Percentiles rank a stretch among this genome's conserved stretches.
Conservation (phyloP, 1,140 invertebrate species). For the Gerris buenoi region DNA sequence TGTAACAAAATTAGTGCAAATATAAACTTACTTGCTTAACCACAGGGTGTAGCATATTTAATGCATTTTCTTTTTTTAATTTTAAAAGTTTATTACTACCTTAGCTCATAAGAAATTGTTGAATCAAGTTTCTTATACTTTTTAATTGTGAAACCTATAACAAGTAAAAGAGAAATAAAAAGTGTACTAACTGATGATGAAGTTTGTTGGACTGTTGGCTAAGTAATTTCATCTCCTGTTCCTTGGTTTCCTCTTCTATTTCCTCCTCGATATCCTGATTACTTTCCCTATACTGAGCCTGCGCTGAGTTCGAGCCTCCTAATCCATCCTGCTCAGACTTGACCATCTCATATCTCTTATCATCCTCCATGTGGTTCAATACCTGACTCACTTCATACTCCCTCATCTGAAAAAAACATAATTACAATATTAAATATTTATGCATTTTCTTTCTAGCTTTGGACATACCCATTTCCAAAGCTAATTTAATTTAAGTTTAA, state of each 20-base stretch:
- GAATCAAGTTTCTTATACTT: too few species aligned
- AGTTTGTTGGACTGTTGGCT: conserved; percentile 8
- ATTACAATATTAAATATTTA: too few species aligned
- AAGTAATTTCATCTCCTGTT: conserved; percentile 37
- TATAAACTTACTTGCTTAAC: too few species aligned
- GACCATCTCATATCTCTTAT: conserved; percentile 57
- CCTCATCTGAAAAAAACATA: conserved; percentile 43
- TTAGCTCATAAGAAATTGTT: too few species aligned
- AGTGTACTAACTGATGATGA: conserved; percentile 9
- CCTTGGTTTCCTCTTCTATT: conserved; percentile 55
- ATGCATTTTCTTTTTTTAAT: too few species aligned
- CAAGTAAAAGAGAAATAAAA: neutral
- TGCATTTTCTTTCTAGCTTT: too few species aligned
- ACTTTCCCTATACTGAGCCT: conserved; percentile 35
- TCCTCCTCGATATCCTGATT: conserved; percentile 62
- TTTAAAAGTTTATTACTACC: too few species aligned
- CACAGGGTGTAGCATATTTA: too few species aligned
- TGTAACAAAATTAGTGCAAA: too few species aligned
- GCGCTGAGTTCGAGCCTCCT: conserved; percentile 31
- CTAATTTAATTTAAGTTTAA: too few species aligned
- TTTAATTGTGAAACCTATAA: neutral
- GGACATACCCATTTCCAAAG: too few species aligned
- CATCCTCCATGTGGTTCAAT: conserved; percentile 62
- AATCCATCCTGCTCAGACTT: conserved; percentile 43
- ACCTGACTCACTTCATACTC: conserved; percentile 74